These are phyloP conservation scores for Mirounga angustirostris DNA, from an alignment of 2,113 vertebrate species.

Conservation along the genomic window DNA sequence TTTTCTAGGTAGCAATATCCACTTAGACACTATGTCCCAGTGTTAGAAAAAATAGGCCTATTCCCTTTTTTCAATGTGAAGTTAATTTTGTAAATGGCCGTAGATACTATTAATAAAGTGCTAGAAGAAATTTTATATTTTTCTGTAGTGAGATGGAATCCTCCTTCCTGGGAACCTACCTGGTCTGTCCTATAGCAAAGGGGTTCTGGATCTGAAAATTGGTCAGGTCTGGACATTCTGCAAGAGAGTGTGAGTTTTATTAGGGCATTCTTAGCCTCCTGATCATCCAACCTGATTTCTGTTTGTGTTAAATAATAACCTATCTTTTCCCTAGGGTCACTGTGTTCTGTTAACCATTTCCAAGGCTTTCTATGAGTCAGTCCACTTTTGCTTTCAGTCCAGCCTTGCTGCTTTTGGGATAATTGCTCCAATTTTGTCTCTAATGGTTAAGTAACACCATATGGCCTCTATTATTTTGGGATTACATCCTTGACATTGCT, in stretches of 20 bases:
- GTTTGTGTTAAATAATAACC: not conserved
- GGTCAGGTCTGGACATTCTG: not conserved
- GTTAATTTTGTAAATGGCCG: not conserved
- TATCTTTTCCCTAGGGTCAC: not conserved
- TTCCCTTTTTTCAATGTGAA: not conserved
- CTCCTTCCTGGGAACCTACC: not conserved
- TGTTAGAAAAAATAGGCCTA: not conserved
- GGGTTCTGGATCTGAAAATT: not conserved
- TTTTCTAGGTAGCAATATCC: not conserved
- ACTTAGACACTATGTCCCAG: not conserved
- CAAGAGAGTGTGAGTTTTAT: not conserved
- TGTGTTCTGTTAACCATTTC: not conserved
- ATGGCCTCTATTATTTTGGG: conserved; percentile 44
- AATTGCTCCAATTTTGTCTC: not conserved
- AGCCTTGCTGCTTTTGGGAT: not conserved
- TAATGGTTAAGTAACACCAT: conserved; percentile 39
- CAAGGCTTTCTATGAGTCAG: not conserved
- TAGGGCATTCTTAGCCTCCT: not conserved
- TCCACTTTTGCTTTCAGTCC: not conserved
- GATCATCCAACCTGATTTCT: not conserved
- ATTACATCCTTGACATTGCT: not conserved
- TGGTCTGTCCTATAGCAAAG: not conserved
- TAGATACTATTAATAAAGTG: not conserved
- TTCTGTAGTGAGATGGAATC: not conserved
- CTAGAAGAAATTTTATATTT: not conserved